Evolutionary conservation across 1,140 invertebrate species (phyloP).

Genomic region (Dendroctonus ponderosae): DNA sequence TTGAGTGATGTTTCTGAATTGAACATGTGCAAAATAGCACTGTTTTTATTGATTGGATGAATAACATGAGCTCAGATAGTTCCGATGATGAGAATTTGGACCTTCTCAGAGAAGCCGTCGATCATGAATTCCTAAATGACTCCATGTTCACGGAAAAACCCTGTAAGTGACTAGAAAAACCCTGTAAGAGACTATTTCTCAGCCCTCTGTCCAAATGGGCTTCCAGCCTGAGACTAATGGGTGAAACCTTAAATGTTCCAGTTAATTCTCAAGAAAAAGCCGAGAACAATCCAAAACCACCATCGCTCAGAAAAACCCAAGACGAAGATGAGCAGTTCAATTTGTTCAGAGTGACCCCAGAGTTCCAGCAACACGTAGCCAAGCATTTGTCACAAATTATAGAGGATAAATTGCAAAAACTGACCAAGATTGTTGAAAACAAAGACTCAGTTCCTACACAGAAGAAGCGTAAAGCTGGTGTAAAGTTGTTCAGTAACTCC

Average conservation of each 20-base stretch:
- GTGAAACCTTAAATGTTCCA: slow-evolving; percentile 13
- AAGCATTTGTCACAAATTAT: slow-evolving; percentile 37
- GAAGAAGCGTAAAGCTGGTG: slow-evolving; percentile 33
- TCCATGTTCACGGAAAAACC: slow-evolving; percentile 31
- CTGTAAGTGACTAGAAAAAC: slow-evolving; percentile 32
- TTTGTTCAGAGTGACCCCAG: slow-evolving; percentile 40
- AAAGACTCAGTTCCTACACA: slow-evolving; percentile 17
- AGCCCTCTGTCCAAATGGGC: not conserved
- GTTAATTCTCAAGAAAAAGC: slow-evolving; percentile 8
- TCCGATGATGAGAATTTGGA: slow-evolving; percentile 40
- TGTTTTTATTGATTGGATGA: not conserved
- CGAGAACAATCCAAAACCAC: slow-evolving; percentile 10
- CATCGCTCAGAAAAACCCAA: slow-evolving; percentile 32
- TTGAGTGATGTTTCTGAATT: too few relatives aligned
- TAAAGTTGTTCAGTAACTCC: slow-evolving; percentile 41
- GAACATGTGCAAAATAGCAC: too few relatives aligned
- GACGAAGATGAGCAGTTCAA: slow-evolving; percentile 41
- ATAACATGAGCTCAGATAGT: slow-evolving; percentile 38
- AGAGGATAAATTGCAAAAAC: slow-evolving; percentile 37
- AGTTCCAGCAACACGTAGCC: slow-evolving; percentile 42
- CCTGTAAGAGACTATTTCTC: slow-evolving; percentile 27
- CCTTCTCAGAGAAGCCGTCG: slow-evolving; percentile 38
- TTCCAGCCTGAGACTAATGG: not conserved
- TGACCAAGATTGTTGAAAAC: slow-evolving; percentile 17
- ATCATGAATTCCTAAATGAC: slow-evolving; percentile 37